phyloP scores from a whole-genome alignment of 2,113 vertebrate species.

The Halichoerus grypus region DNA sequence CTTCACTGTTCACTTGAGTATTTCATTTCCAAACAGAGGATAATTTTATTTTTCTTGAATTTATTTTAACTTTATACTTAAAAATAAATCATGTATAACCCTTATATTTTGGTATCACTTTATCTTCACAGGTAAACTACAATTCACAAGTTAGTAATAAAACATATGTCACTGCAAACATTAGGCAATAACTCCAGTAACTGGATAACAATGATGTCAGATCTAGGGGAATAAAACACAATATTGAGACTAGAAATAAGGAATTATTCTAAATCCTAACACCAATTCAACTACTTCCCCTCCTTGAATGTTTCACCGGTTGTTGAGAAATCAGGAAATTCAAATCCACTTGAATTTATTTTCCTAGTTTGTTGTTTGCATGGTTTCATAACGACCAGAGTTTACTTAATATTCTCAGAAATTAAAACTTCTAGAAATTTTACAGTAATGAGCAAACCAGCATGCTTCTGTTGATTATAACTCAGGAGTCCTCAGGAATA shows the following conservation, averaged over 20 bases:
- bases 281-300: neutral
- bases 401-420: neutral
- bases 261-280: slow-evolving; percentile 36
- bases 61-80: slow-evolving; percentile 37
- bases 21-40: slow-evolving; percentile 32
- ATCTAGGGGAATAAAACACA: slow-evolving; percentile 39
- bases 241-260: neutral
- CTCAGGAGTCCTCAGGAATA: neutral
- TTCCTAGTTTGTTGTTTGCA: neutral
- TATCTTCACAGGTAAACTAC: slow-evolving; percentile 30
- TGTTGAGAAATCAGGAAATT: neutral
- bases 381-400: neutral
- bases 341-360: slow-evolving; percentile 9
- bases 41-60: slow-evolving; percentile 47
- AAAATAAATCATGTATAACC: neutral
- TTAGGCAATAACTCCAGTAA: slow-evolving; percentile 12
- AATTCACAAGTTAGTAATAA: slow-evolving; percentile 59
- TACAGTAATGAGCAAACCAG: neutral
- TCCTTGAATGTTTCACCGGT: neutral
- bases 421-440: slow-evolving; percentile 1
- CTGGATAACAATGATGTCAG: slow-evolving; percentile 1
- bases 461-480: neutral
- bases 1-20: slow-evolving; percentile 30
- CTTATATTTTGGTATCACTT: neutral
- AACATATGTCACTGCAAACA: neutral